A percentile compares a stretch with the other conserved stretches of the same genome.
Evolutionary conservation across 2,888 invertebrate genomes (phyloP).

Genomic region (Microplitis deprimator): DNA sequence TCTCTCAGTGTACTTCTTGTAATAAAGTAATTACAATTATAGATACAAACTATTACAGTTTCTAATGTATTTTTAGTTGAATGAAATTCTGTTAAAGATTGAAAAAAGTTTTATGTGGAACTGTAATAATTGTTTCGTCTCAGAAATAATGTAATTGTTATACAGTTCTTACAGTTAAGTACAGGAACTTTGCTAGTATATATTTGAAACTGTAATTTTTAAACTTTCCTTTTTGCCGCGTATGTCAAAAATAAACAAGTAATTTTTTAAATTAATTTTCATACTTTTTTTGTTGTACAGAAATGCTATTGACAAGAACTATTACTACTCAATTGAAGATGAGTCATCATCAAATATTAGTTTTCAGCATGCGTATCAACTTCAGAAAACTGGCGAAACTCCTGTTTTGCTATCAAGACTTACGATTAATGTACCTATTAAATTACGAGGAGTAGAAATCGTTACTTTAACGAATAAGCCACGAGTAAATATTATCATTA

Average conservation of each 20-base stretch:
- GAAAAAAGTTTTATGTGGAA: no score
- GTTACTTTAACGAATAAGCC: slow-evolving; percentile 49
- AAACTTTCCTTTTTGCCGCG: background rate
- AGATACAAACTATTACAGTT: no score
- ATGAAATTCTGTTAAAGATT: no score
- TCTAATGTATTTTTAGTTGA: no score
- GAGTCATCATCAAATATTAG: slow-evolving; percentile 48
- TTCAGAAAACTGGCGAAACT: slow-evolving; percentile 57
- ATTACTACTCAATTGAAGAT: slow-evolving; percentile 47
- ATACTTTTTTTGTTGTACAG: slow-evolving; percentile 39
- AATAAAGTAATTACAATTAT: no score
- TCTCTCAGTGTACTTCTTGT: no score
- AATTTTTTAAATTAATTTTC: no score
- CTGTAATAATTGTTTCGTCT: no score
- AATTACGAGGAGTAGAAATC: slow-evolving; percentile 39
- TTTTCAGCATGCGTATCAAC: slow-evolving; percentile 59
- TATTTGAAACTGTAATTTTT: background rate
- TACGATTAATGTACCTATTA: slow-evolving; percentile 53
- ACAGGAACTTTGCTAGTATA: no score
- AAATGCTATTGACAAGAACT: slow-evolving; percentile 55
- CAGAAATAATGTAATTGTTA: no score
- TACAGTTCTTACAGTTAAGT: no score
- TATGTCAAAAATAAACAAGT: no score
- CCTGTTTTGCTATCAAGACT: slow-evolving; percentile 52
- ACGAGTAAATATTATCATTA: slow-evolving; percentile 45